phyloP scores from a whole-genome alignment of 2,113 vertebrate genomes.

The Nicator chloris region DNA sequence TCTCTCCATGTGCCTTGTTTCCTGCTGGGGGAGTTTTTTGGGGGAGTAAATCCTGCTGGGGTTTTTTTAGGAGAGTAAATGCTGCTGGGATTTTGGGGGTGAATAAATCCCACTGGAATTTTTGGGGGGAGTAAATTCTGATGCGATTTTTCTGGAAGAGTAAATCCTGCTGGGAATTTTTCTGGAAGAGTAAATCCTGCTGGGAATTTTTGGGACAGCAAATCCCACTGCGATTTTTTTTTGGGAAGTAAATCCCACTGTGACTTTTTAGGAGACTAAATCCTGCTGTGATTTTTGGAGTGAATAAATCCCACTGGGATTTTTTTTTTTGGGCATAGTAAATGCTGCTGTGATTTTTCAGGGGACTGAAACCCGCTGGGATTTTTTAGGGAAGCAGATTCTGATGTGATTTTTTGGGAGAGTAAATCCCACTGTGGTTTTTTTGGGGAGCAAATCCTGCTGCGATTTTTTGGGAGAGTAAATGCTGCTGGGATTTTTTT shows the following conservation, averaged over 20 bases:
- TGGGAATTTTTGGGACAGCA: background rate
- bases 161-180: rapidly evolving
- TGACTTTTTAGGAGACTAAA: background rate
- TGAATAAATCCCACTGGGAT: rapidly evolving
- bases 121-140: background rate
- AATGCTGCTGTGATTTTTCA: background rate
- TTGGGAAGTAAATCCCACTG: background rate
- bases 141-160: background rate
- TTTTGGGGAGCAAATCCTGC: background rate
- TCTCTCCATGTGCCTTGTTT: rapidly evolving
- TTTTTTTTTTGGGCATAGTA: background rate
- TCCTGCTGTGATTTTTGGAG: background rate
- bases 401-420: rapidly evolving
- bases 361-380: background rate
- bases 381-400: background rate
- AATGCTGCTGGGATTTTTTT: background rate
- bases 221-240: background rate
- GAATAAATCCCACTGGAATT: too few relatives aligned
- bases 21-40: background rate
- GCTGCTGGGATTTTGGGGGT: too few relatives aligned
- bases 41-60: background rate
- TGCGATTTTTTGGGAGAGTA: background rate
- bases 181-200: background rate
- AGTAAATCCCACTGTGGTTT: rapidly evolving
- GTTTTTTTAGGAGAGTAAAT: background rate